Evolutionary conservation across 2,113 vertebrate genomes (phyloP), one percentile per base, ranked within the genome.

Genomic region (Syngnathus floridae): DNA sequence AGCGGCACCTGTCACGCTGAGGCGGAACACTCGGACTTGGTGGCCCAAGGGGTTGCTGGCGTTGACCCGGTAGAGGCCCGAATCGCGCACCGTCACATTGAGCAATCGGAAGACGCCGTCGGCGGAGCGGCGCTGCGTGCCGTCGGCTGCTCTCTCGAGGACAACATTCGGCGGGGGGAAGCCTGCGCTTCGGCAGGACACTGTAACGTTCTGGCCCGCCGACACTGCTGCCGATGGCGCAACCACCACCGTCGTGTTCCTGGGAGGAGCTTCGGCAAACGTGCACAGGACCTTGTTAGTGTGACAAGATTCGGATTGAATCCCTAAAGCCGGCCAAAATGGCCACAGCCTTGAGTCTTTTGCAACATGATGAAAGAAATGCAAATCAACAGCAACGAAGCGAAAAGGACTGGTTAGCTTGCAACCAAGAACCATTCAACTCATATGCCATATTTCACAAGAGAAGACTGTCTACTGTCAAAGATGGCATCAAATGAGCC

Each of bases 51-150:
- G 37, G 36, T 91, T 92, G 73, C 79, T 88, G 62, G 89, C 84
- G 4, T 89, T 92, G 77, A 92, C 79, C 81, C 85, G 89, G 74
- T 92, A 91, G 2, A 82, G 55, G 2, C 90, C 91, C 0, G 89
- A 82, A 73, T 91, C 85, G 19, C 75, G 68, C 62, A 76, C 59
- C 0, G 80, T 86, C 62, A 92, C 82, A 48, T 90, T 86, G 56
- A 84, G 56, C 80, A 92, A 64, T 1, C 82, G 65, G 70, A 92
- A 91, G 55, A 76, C 84, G 0, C 89, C 89, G 16, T 84, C 75
- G 1, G 62, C 7, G 1, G 89, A 90, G 21, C 72, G 64, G 0
- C 79, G 26, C 65, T 84, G 80, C 0, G 54, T 64, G 12, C 82
- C 86, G 16, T 75, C 79, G 60, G 64, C 64, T 65, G 88, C 38